Percentiles rank a stretch among this genome's conserved stretches.
Evolutionary conservation across 2,888 invertebrate species (phyloP).

Genomic region (Acronicta alni): DNA sequence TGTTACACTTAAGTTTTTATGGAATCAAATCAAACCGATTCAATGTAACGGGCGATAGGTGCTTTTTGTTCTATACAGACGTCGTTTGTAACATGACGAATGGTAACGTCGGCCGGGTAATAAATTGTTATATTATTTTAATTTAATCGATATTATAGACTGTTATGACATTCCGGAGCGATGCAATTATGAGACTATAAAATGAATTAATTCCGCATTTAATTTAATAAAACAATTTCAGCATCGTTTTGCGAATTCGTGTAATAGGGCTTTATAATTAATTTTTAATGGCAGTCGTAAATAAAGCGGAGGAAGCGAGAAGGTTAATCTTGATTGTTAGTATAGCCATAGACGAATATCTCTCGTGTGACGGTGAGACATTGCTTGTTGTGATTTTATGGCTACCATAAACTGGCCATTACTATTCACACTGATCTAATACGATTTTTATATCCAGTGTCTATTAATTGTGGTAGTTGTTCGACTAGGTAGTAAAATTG

Average conservation of each 20-base stretch:
- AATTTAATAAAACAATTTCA: slow-evolving; percentile 45
- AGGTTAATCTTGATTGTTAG: slow-evolving; percentile 62
- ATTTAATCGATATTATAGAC: slow-evolving; percentile 46
- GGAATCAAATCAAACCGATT: slow-evolving; percentile 65
- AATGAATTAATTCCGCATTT: slow-evolving; percentile 42
- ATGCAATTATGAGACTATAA: slow-evolving; percentile 50
- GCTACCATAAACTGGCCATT: slow-evolving; percentile 76
- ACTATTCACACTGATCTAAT: slow-evolving; percentile 82
- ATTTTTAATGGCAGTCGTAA: slow-evolving; percentile 64
- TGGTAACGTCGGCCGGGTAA: slow-evolving; percentile 46
- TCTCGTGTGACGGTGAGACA: slow-evolving; percentile 70
- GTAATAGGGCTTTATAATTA: slow-evolving; percentile 57
- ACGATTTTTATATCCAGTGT: slow-evolving; percentile 78
- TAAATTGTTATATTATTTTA: slow-evolving; percentile 52
- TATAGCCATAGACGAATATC: slow-evolving; percentile 62
- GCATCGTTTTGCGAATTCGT: slow-evolving; percentile 50
- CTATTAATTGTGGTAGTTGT: slow-evolving; percentile 81
- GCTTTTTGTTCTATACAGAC: slow-evolving; percentile 66
- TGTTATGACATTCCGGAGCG: slow-evolving; percentile 43
- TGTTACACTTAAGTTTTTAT: slow-evolving; percentile 78
- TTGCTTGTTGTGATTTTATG: slow-evolving; percentile 79
- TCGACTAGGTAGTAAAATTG: slow-evolving; percentile 74
- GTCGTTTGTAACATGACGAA: slow-evolving; percentile 67
- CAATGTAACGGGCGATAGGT: slow-evolving; percentile 64
- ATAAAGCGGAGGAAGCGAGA: slow-evolving; percentile 55